Conservation (phyloP, 2,113 vertebrate genomes). For the Sialia sialis region DNA sequence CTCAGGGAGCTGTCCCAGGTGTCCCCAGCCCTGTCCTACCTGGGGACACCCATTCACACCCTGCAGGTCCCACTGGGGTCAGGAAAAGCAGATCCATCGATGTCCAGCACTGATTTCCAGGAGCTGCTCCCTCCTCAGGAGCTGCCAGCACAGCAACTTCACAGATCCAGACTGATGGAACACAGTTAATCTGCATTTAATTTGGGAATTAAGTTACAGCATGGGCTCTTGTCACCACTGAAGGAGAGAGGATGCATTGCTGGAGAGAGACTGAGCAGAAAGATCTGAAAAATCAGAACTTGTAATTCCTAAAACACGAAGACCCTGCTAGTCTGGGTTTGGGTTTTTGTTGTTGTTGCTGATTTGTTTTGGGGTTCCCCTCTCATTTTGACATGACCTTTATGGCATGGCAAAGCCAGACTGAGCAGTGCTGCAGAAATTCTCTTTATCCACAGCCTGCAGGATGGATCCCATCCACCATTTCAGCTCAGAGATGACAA, state of each 20-base stretch:
- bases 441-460: background rate
- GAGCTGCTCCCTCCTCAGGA: no score
- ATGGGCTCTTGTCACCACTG: accelerated
- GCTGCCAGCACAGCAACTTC: background rate
- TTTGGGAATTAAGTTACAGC: background rate
- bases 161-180: background rate
- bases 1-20: background rate
- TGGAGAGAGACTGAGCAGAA: background rate
- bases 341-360: background rate
- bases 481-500: background rate
- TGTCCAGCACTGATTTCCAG: background rate
- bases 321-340: background rate
- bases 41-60: background rate
- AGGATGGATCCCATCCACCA: background rate
- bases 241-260: background rate
- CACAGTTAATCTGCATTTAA: no score
- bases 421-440: background rate
- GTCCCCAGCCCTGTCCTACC: background rate
- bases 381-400: background rate
- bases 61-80: background rate
- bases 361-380: background rate
- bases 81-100: accelerated
- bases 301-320: background rate
- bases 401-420: background rate
- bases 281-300: background rate